phyloP scores from a whole-genome alignment of 2,888 invertebrate species.

The Apotomis betuletana region DNA sequence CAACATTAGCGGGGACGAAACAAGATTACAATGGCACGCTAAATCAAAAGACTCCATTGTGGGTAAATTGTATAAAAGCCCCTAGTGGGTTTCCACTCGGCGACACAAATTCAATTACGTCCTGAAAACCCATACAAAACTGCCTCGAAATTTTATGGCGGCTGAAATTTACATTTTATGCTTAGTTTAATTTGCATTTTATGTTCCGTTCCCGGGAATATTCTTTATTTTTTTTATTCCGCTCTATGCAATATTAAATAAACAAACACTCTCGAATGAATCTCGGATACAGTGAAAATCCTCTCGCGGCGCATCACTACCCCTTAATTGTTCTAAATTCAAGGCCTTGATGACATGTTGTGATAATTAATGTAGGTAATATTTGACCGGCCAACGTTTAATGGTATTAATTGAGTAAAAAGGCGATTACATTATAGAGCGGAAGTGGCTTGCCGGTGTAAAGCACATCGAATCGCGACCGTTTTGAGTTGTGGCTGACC shows the following conservation, averaged over 20 bases:
- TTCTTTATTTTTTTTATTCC: too few relatives aligned
- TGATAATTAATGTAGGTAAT: constrained; percentile 11
- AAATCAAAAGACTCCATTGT: constrained; percentile 32
- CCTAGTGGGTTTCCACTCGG: constrained; percentile 26
- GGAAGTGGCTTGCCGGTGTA: constrained; percentile 45
- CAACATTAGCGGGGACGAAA: constrained; percentile 11
- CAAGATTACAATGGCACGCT: constrained; percentile 28
- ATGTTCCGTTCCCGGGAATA: too few relatives aligned
- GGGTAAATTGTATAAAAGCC: constrained; percentile 31
- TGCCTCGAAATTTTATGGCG: not conserved
- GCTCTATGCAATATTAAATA: too few relatives aligned
- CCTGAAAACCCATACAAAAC: constrained; percentile 17
- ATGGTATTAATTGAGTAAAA: constrained; percentile 34
- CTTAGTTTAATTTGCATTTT: too few relatives aligned
- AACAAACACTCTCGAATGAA: too few relatives aligned
- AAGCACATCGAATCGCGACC: constrained; percentile 29
- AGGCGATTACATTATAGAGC: constrained; percentile 40
- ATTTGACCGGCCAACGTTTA: constrained; percentile 14
- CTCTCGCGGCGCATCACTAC: too few relatives aligned
- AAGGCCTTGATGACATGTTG: constrained; percentile 5
- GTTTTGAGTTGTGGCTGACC: not conserved
- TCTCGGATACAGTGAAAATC: too few relatives aligned
- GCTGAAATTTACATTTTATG: constrained; percentile 1
- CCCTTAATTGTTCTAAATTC: constrained; percentile 20
- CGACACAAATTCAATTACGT: constrained; percentile 27